phyloP scores from a whole-genome alignment of 2,113 vertebrate species.

The Acanthochromis polyacanthus region DNA sequence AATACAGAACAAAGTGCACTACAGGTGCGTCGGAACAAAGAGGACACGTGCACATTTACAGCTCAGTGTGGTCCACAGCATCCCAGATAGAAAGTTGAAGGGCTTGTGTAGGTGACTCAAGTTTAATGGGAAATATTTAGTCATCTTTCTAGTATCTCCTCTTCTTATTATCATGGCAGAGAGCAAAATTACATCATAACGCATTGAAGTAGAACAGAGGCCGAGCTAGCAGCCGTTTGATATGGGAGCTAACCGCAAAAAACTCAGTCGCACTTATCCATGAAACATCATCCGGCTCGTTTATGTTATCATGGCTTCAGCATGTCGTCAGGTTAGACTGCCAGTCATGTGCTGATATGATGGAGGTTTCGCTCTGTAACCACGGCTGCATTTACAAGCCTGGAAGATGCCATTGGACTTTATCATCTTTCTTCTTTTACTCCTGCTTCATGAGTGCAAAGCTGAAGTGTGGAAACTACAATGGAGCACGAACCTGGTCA shows the following conservation, averaged over 20 bases:
- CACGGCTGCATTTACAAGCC: background rate
- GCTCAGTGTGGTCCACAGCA: slow-evolving; percentile 14
- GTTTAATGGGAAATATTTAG: slow-evolving; percentile 59
- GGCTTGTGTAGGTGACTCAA: slow-evolving; percentile 7
- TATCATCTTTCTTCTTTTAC: background rate
- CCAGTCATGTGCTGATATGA: slow-evolving; percentile 30
- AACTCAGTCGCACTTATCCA: slow-evolving; percentile 33
- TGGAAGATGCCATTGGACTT: background rate
- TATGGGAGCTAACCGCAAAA: slow-evolving; percentile 37
- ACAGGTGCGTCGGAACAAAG: slow-evolving; percentile 1
- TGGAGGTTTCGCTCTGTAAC: slow-evolving; percentile 9
- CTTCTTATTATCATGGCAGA: slow-evolving; percentile 56
- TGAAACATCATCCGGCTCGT: slow-evolving; percentile 47
- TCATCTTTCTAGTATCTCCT: slow-evolving; percentile 27
- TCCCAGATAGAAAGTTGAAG: background rate
- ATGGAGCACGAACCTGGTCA: no score
- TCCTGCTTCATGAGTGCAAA: background rate
- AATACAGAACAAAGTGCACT: background rate
- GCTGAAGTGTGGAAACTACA: background rate
- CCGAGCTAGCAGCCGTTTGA: slow-evolving; percentile 56
- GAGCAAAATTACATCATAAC: slow-evolving; percentile 75
- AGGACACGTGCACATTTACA: background rate
- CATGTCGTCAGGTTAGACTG: background rate
- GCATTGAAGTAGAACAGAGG: slow-evolving; percentile 60
- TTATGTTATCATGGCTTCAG: slow-evolving; percentile 34